These are phyloP conservation scores for Morpho achilles DNA, from an alignment of 2,888 invertebrate species.

Conservation along the genomic window DNA sequence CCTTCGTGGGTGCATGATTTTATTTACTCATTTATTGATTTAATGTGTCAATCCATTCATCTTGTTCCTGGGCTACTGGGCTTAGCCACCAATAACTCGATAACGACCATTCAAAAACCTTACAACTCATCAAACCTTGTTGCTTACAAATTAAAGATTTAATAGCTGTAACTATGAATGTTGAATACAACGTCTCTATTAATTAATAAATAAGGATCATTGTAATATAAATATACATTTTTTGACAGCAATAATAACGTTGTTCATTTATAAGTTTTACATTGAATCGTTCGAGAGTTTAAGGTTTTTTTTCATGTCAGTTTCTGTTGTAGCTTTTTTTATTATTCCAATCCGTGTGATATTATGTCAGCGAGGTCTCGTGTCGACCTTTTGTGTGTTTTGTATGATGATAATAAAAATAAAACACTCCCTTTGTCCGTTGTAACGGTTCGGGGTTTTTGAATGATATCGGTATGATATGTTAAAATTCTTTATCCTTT, in stretches of 20 bases:
- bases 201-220: slow-evolving; percentile 29
- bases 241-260: slow-evolving; percentile 24
- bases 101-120: slow-evolving; percentile 46
- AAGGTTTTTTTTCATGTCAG: slow-evolving; percentile 33
- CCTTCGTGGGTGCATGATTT: slow-evolving; percentile 60
- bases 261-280: slow-evolving; percentile 45
- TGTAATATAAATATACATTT: slow-evolving; percentile 16
- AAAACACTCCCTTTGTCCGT: slow-evolving; percentile 53
- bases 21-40: slow-evolving; percentile 58
- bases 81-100: slow-evolving; percentile 44
- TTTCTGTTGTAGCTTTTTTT: slow-evolving; percentile 45
- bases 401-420: slow-evolving; percentile 48
- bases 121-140: slow-evolving; percentile 43
- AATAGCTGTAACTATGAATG: not conserved
- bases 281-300: slow-evolving; percentile 61
- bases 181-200: slow-evolving; percentile 33
- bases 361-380: slow-evolving; percentile 62
- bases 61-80: slow-evolving; percentile 66
- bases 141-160: slow-evolving; percentile 19
- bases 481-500: slow-evolving; percentile 1
- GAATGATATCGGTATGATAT: slow-evolving; percentile 13
- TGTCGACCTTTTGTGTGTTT: slow-evolving; percentile 45
- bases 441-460: slow-evolving; percentile 41
- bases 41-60: slow-evolving; percentile 56
- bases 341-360: slow-evolving; percentile 55